Evolutionary conservation across 2,888 invertebrate species (phyloP).

Genomic region (Capitulum mitella): DNA sequence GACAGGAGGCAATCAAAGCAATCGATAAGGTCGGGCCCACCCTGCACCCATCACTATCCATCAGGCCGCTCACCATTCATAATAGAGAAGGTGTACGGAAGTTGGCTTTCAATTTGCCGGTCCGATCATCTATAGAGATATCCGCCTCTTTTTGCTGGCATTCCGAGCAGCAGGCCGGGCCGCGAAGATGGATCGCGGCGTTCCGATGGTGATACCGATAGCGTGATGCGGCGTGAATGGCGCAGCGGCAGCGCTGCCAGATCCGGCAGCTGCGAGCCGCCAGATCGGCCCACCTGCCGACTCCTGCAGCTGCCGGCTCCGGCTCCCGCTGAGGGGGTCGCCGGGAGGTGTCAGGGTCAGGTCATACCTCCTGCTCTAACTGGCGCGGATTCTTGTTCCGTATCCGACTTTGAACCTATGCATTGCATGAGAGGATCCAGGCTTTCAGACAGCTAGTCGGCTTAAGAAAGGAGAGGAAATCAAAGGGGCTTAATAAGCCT

Average conservation of each 20-base stretch:
- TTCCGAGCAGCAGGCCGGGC: neutral
- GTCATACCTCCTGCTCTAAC: too few species aligned
- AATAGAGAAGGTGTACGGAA: neutral
- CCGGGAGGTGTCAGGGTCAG: too few species aligned
- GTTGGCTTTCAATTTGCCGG: conserved; percentile 19
- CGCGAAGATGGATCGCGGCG: neutral
- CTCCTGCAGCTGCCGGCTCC: neutral
- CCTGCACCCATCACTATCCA: neutral
- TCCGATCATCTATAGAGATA: conserved; percentile 6
- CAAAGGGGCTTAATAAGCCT: too few species aligned
- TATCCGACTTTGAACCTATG: too few species aligned
- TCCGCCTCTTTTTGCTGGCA: neutral
- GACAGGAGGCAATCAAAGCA: neutral
- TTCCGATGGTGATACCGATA: neutral
- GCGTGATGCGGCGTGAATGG: conserved; percentile 9
- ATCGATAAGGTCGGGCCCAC: conserved; percentile 6
- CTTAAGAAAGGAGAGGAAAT: too few species aligned
- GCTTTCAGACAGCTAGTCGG: too few species aligned
- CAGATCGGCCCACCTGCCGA: neutral
- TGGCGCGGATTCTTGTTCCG: too few species aligned
- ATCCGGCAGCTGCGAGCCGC: neutral
- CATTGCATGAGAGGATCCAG: too few species aligned
- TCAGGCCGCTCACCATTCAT: neutral
- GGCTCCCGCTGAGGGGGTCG: too few species aligned
- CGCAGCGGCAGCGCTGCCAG: neutral